Conservation (phyloP, 2,888 invertebrate genomes). For the Lithophane socia region DNA sequence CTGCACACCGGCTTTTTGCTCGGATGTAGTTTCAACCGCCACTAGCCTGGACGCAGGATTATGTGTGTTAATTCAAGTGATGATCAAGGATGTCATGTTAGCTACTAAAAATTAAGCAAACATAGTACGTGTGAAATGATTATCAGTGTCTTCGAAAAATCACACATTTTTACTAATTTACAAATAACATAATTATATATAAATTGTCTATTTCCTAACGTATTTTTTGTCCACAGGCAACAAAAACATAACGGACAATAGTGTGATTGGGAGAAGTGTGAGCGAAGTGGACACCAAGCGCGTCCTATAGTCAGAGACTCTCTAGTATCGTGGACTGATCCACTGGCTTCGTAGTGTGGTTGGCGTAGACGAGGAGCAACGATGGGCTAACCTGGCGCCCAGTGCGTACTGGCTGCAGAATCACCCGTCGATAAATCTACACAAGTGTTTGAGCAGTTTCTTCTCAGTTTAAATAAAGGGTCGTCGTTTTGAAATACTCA, state of each 20-base stretch:
- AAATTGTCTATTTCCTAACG: constrained; percentile 8
- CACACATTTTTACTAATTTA: background rate
- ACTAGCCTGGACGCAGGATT: background rate
- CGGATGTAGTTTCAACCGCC: background rate
- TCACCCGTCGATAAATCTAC: constrained; percentile 28
- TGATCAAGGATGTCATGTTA: background rate
- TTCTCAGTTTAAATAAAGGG: constrained; percentile 38
- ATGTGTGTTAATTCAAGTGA: background rate
- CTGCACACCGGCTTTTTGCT: background rate
- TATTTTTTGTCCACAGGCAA: constrained; percentile 76
- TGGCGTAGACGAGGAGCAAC: constrained; percentile 42
- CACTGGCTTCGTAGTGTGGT: constrained; percentile 68
- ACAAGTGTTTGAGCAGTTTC: constrained; percentile 40
- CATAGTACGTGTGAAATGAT: background rate
- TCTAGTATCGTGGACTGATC: constrained; percentile 69
- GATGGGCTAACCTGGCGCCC: constrained; percentile 31
- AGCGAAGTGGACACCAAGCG: constrained; percentile 76
- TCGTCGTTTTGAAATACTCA: constrained; percentile 56
- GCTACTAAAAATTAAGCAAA: background rate
- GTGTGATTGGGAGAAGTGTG: constrained; percentile 80
- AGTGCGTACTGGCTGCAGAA: constrained; percentile 21
- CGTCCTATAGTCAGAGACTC: constrained; percentile 82
- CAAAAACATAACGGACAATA: constrained; percentile 87
- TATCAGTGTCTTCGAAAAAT: background rate
- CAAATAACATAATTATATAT: background rate